Evolutionary conservation across 2,888 invertebrate genomes (phyloP).

Genomic region (Iphiclides podalirius): DNA sequence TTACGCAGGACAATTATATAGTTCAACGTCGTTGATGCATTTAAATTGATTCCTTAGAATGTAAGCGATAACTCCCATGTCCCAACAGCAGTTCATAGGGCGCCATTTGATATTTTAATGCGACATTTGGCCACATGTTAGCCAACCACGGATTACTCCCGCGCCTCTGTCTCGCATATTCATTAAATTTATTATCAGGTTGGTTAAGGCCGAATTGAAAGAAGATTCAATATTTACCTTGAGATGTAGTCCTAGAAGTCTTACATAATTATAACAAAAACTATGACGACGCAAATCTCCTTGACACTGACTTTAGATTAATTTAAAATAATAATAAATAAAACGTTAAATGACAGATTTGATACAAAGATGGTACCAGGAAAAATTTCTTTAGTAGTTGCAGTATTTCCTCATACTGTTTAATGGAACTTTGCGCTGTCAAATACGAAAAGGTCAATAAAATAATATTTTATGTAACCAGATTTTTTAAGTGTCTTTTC

Average conservation of each 20-base stretch:
- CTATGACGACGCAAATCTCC: neutral
- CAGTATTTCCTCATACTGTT: neutral
- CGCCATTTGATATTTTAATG: slow-evolving; percentile 65
- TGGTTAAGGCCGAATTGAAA: no score
- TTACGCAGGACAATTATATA: neutral
- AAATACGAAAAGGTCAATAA: neutral
- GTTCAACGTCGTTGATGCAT: neutral
- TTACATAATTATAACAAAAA: no score
- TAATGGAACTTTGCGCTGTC: neutral
- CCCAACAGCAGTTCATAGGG: slow-evolving; percentile 57
- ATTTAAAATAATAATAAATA: no score
- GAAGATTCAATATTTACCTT: no score
- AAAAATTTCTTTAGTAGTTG: neutral
- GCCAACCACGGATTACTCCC: slow-evolving; percentile 50
- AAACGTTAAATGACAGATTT: slow-evolving; percentile 19
- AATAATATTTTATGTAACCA: neutral
- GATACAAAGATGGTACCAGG: no score
- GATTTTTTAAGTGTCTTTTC: slow-evolving; percentile 6
- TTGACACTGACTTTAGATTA: neutral
- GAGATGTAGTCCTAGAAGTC: no score
- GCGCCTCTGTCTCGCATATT: slow-evolving; percentile 28
- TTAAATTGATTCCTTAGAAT: neutral
- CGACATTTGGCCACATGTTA: slow-evolving; percentile 65
- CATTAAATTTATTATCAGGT: slow-evolving; percentile 3
- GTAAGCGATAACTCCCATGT: slow-evolving; percentile 26